Evolutionary conservation across 1,140 invertebrate genomes (phyloP).

Genomic region (Oedothorax gibbosus): DNA sequence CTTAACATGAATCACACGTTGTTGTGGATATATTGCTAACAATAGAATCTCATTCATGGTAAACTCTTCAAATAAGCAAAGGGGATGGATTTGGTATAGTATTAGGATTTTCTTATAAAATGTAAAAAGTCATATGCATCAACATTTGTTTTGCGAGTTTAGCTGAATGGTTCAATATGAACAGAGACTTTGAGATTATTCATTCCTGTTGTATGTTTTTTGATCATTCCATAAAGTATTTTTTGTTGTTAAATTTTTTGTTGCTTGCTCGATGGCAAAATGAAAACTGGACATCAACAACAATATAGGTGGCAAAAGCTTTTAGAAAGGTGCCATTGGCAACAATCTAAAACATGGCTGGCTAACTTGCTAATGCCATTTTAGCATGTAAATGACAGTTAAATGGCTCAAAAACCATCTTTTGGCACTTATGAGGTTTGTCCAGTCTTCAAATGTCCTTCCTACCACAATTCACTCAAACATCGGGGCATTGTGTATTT

Average conservation of each 20-base stretch:
- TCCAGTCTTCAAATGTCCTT: slow-evolving; percentile 21
- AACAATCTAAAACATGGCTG: too few relatives aligned
- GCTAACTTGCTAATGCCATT: too few relatives aligned
- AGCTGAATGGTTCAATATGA: slow-evolving; percentile 31
- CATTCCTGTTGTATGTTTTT: slow-evolving; percentile 52
- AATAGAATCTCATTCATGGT: background rate
- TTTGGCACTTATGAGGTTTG: background rate
- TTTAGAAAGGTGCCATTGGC: too few relatives aligned
- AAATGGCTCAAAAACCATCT: too few relatives aligned
- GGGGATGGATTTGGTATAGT: slow-evolving; percentile 14
- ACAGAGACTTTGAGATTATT: slow-evolving; percentile 43
- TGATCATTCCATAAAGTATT: slow-evolving; percentile 47
- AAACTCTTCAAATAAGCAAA: background rate
- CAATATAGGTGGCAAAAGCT: too few relatives aligned
- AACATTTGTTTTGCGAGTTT: slow-evolving; percentile 41
- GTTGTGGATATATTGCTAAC: background rate
- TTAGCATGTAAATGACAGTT: too few relatives aligned
- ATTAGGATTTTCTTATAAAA: slow-evolving; percentile 33
- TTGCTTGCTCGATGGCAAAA: slow-evolving; percentile 20
- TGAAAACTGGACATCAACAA: too few relatives aligned
- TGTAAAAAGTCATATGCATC: slow-evolving; percentile 49
- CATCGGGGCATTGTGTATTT: slow-evolving; percentile 25
- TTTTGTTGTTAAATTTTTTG: slow-evolving; percentile 49
- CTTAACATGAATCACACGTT: background rate
- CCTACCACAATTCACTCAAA: slow-evolving; percentile 21